These are phyloP conservation scores for Thecophora atra DNA, from an alignment of 2,888 invertebrate species.

Conservation along the genomic window DNA sequence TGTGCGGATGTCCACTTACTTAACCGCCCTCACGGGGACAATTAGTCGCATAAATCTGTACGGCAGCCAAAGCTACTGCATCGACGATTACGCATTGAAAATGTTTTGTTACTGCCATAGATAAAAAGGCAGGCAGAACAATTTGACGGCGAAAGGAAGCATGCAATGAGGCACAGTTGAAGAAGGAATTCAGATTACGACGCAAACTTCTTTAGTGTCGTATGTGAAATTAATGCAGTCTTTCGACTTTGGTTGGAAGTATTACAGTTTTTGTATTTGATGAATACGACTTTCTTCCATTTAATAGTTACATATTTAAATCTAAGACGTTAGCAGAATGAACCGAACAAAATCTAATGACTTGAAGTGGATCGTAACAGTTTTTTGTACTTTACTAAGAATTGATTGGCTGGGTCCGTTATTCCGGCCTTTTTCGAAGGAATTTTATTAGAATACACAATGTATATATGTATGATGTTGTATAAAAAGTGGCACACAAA, in stretches of 20 bases:
- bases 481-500: neutral
- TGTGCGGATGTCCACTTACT: slow-evolving; percentile 67
- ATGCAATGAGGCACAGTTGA: neutral
- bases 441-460: no score
- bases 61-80: slow-evolving; percentile 81
- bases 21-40: slow-evolving; percentile 69
- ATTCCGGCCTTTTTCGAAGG: no score
- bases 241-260: neutral
- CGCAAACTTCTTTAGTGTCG: neutral
- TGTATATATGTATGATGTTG: no score
- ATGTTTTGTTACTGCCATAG: slow-evolving; percentile 79
- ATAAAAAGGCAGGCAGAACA: slow-evolving; percentile 47
- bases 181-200: neutral
- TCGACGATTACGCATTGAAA: slow-evolving; percentile 78
- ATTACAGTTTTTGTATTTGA: neutral
- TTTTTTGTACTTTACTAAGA: no score
- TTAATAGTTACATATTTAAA: neutral
- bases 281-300: neutral
- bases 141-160: neutral
- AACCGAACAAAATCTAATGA: no score
- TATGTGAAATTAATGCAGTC: no score
- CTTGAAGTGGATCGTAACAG: no score
- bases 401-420: no score
- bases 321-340: no score
- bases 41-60: slow-evolving; percentile 82